phyloP scores from a whole-genome alignment of 2,888 invertebrate species.

The Lepidonotus clava region DNA sequence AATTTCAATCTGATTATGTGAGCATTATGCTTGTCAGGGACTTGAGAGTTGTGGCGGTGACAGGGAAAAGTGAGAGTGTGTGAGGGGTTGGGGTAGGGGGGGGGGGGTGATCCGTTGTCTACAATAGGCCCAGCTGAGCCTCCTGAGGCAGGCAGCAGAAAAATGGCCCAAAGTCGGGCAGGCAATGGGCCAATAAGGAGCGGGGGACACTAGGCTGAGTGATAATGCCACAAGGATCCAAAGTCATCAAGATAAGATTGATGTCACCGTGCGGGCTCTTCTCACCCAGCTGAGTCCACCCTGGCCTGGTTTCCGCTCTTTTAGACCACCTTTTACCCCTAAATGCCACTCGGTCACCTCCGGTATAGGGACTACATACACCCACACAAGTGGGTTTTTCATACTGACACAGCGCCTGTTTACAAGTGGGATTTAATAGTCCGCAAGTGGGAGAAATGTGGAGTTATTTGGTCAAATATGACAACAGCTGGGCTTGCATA shows the following conservation, averaged over 20 bases:
- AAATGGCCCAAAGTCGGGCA: not conserved
- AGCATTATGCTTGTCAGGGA: not conserved
- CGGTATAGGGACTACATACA: no score
- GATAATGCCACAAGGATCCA: not conserved
- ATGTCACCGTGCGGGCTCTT: not conserved
- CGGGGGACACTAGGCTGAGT: not conserved
- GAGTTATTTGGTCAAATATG: slow-evolving; percentile 18
- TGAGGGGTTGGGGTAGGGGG: not conserved
- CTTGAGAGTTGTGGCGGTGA: not conserved
- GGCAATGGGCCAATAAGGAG: not conserved
- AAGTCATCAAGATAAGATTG: slow-evolving; percentile 4
- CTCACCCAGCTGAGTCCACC: slow-evolving; percentile 5
- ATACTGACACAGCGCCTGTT: no score
- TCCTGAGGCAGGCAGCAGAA: not conserved
- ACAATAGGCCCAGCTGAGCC: slow-evolving; percentile 15
- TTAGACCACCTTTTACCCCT: no score
- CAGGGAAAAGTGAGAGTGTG: not conserved
- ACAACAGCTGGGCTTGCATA: not conserved
- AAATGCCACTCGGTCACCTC: no score
- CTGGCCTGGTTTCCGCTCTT: no score
- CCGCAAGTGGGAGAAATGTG: not conserved
- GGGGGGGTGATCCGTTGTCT: not conserved
- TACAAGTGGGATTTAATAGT: not conserved
- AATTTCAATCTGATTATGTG: not conserved
- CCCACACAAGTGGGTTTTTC: no score